phyloP scores from a whole-genome alignment of 2,888 invertebrate genomes.

The Platycheirus albimanus region DNA sequence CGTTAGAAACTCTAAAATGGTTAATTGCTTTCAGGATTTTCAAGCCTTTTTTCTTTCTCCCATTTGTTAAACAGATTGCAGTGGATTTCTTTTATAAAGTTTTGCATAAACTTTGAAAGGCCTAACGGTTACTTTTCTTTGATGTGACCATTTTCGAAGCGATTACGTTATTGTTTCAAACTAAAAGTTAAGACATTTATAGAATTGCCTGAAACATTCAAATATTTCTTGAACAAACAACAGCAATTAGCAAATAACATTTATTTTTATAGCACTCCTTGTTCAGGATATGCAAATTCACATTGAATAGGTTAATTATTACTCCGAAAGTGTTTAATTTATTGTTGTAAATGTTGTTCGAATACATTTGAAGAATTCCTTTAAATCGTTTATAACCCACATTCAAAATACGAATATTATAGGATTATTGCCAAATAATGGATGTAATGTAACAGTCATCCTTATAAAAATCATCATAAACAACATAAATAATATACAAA shows the following conservation, averaged over 20 bases:
- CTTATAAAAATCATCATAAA: too few relatives aligned
- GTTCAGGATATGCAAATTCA: too few relatives aligned
- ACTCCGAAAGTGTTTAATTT: too few relatives aligned
- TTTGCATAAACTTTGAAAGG: neutral
- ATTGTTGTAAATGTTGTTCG: too few relatives aligned
- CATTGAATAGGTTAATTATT: too few relatives aligned
- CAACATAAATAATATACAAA: too few relatives aligned
- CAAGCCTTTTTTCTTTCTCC: neutral
- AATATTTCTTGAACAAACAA: slow-evolving; percentile 35
- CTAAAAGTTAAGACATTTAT: slow-evolving; percentile 46
- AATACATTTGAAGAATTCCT: too few relatives aligned
- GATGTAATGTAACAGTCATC: too few relatives aligned
- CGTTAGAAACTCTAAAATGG: slow-evolving; percentile 30
- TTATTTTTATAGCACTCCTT: slow-evolving; percentile 50
- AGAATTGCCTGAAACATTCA: neutral
- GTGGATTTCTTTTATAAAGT: neutral
- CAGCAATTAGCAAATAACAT: slow-evolving; percentile 52
- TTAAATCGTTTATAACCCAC: too few relatives aligned
- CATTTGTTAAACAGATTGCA: neutral
- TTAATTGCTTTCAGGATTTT: slow-evolving; percentile 59
- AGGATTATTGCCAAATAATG: too few relatives aligned
- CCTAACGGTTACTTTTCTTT: slow-evolving; percentile 50
- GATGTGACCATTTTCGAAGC: slow-evolving; percentile 56
- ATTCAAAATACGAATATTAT: too few relatives aligned
- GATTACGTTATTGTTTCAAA: slow-evolving; percentile 54